phyloP scores from a whole-genome alignment of 2,888 invertebrate genomes.

The Cartodere bifasciata region DNA sequence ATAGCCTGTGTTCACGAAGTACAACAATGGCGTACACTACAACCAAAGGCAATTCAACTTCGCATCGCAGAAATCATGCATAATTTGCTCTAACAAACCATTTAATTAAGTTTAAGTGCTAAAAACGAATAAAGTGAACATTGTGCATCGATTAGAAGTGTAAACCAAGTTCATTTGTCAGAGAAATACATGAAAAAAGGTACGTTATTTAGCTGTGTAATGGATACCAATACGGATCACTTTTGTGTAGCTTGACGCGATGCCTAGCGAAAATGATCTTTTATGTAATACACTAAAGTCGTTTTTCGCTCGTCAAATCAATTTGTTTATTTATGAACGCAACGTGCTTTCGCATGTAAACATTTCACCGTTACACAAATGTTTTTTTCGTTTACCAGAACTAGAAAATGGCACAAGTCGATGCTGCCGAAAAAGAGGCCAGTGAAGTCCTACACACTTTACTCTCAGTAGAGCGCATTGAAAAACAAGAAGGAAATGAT shows the following conservation, averaged over 20 bases:
- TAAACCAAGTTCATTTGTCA: too few relatives aligned
- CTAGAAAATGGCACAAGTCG: conserved; percentile 45
- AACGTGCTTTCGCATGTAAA: background rate
- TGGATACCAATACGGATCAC: conserved; percentile 35
- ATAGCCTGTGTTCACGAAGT: too few relatives aligned
- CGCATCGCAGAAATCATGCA: too few relatives aligned
- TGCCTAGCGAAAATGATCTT: conserved; percentile 33
- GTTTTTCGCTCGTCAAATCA: conserved; percentile 27
- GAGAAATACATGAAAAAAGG: conserved; percentile 21
- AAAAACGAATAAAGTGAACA: too few relatives aligned
- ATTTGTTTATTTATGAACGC: background rate
- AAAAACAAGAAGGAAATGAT: conserved; percentile 35
- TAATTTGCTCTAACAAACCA: too few relatives aligned
- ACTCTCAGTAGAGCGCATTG: conserved; percentile 51
- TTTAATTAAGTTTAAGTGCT: too few relatives aligned
- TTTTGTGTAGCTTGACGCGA: conserved; percentile 29
- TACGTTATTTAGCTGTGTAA: conserved; percentile 26
- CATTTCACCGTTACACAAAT: background rate
- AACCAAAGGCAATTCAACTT: too few relatives aligned
- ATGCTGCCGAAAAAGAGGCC: conserved; percentile 57
- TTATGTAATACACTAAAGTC: conserved; percentile 32
- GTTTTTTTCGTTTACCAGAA: conserved; percentile 3
- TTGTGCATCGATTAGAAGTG: too few relatives aligned
- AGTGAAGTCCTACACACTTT: conserved; percentile 57
- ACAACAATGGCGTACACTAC: too few relatives aligned